Evolutionary conservation across 2,113 vertebrate species (phyloP).

Genomic region (Silurus meridionalis): DNA sequence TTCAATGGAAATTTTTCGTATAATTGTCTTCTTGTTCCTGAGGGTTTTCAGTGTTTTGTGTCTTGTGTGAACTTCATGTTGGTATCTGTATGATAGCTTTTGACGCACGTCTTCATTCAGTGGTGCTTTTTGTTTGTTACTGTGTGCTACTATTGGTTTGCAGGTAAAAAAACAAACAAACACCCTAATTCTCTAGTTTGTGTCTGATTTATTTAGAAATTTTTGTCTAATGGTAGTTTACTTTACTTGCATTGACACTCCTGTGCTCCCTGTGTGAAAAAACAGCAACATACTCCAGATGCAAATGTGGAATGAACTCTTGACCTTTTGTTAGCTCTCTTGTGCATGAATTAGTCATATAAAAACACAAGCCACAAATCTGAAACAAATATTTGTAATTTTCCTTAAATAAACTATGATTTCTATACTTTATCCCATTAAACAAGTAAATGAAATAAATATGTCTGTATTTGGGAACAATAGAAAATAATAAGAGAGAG

Average conservation of each 20-base stretch:
- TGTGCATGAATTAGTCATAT: not conserved
- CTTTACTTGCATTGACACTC: conserved; percentile 11
- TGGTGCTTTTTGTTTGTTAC: no score
- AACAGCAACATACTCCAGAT: conserved; percentile 4
- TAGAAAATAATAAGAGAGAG: no score
- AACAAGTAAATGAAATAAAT: not conserved
- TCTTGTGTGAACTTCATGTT: not conserved
- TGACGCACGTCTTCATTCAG: not conserved
- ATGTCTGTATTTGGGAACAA: not conserved
- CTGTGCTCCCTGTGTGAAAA: not conserved
- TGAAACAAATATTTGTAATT: not conserved
- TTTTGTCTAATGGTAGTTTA: not conserved
- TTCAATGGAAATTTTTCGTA: not conserved
- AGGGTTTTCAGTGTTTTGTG: not conserved
- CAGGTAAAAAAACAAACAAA: not conserved
- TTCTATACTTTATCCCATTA: not conserved
- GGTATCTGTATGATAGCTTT: not conserved
- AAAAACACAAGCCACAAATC: not conserved
- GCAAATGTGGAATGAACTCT: conserved; percentile 1
- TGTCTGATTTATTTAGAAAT: conserved; percentile 1
- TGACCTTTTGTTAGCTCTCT: conserved; percentile 2
- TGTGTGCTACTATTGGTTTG: no score
- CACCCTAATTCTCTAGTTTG: not conserved
- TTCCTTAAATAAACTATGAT: not conserved
- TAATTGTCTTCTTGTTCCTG: not conserved